Percentiles rank a stretch among this genome's conserved stretches.
Conservation (phyloP, 2,888 invertebrate genomes). For the Tachina lurida region DNA sequence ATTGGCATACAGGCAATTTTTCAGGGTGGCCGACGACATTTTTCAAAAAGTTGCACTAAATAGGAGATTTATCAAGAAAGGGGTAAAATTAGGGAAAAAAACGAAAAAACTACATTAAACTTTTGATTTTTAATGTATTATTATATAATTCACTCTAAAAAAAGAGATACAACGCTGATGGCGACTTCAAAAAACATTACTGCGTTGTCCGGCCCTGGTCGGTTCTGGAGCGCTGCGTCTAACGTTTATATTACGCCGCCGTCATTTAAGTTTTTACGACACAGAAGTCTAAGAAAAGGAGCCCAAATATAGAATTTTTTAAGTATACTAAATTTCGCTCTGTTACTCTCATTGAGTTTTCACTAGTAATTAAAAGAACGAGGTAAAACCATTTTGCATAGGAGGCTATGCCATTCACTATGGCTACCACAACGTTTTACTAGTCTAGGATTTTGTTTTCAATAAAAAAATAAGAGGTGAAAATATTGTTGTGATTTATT, state of each 20-base stretch:
- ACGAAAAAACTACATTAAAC: no score
- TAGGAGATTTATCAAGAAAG: no score
- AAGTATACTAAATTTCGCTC: not conserved
- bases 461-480: conserved; percentile 3
- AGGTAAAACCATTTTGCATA: conserved; percentile 35
- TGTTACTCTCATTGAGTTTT: not conserved
- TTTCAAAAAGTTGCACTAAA: no score
- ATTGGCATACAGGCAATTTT: no score
- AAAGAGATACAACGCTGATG: no score
- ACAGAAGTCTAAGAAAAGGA: not conserved
- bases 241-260: not conserved
- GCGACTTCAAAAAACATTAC: no score
- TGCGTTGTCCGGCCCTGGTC: no score
- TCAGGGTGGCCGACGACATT: no score
- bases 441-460: conserved; percentile 55
- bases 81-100: no score
- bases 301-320: not conserved
- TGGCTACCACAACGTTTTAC: conserved; percentile 59
- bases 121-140: no score
- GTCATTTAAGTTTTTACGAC: not conserved
- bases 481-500: conserved; percentile 36
- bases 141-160: no score
- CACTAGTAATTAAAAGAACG: conserved; percentile 18
- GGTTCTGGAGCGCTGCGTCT: no score
- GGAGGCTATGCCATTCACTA: conserved; percentile 56